Conservation (phyloP, 1,140 invertebrate genomes). For the Yoshiicerus persimilis region DNA sequence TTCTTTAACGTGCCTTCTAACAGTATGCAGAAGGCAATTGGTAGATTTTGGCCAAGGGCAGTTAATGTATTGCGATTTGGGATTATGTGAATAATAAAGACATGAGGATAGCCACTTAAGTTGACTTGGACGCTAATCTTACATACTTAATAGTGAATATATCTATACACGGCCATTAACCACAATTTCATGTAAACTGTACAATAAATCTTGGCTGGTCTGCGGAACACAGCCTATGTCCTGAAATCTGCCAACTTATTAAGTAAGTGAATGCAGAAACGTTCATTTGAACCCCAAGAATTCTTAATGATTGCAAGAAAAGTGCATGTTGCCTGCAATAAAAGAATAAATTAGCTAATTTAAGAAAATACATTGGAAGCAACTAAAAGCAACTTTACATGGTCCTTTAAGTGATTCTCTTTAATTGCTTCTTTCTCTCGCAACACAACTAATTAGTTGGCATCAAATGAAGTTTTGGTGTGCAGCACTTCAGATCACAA, state of each 20-base stretch:
- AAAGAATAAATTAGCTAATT: not conserved
- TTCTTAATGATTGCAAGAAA: not conserved
- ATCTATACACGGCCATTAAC: too few relatives aligned
- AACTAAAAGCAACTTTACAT: not conserved
- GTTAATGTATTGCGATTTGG: not conserved
- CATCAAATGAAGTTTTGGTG: not conserved
- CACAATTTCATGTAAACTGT: not conserved
- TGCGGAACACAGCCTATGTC: not conserved
- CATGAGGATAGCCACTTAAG: not conserved
- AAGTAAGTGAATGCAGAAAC: not conserved
- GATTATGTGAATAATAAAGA: not conserved
- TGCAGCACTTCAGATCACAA: too few relatives aligned
- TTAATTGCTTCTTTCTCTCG: not conserved
- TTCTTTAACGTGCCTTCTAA: not conserved
- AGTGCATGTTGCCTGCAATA: not conserved
- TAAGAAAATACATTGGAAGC: not conserved
- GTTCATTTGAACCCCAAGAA: not conserved
- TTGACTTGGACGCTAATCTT: not conserved
- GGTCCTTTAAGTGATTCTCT: not conserved
- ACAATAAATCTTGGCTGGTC: not conserved
- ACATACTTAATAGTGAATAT: not conserved
- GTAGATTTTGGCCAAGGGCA: conserved; percentile 13
- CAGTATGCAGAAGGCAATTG: not conserved
- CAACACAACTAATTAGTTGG: not conserved
- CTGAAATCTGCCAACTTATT: not conserved